A percentile compares a stretch with the other conserved stretches of the same genome.
These are phyloP conservation scores for Drosophila nigromelanica DNA, from an alignment of 1,140 invertebrate species.

Conservation along the genomic window DNA sequence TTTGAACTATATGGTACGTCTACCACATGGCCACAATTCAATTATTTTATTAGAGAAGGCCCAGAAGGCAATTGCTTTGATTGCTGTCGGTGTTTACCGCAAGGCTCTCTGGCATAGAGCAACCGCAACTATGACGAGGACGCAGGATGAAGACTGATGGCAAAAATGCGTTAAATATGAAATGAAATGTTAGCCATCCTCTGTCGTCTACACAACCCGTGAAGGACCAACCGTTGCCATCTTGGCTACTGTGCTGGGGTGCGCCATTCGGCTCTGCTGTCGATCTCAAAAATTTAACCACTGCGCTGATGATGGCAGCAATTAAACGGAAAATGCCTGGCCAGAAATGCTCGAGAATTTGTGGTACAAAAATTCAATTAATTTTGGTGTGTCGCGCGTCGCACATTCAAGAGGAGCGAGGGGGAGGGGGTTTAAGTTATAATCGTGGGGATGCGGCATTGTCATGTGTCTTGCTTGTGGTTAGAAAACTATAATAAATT, in stretches of 20 bases:
- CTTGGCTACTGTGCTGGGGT: background rate
- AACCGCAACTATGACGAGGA: slow-evolving; percentile 64
- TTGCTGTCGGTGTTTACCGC: slow-evolving; percentile 62
- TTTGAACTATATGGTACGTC: slow-evolving; percentile 61
- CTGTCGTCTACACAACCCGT: background rate
- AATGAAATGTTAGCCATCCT: slow-evolving; percentile 35
- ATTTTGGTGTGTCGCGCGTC: slow-evolving; percentile 55
- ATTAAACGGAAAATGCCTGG: slow-evolving; percentile 75
- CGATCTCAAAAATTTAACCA: slow-evolving; percentile 69
- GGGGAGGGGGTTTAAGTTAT: background rate
- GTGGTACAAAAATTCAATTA: slow-evolving; percentile 82
- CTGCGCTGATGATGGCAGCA: slow-evolving; percentile 76
- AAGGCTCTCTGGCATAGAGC: slow-evolving; percentile 26
- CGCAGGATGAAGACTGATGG: slow-evolving; percentile 48
- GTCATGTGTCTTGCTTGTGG: slow-evolving; percentile 62
- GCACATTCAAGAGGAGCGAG: slow-evolving; percentile 29
- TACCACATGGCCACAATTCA: slow-evolving; percentile 76
- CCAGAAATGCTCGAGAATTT: slow-evolving; percentile 76
- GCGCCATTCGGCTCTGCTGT: background rate
- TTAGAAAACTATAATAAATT: slow-evolving; percentile 81
- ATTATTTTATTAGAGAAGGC: slow-evolving; percentile 76
- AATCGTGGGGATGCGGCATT: slow-evolving; percentile 30
- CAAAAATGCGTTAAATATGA: slow-evolving; percentile 71
- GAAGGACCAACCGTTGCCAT: background rate
- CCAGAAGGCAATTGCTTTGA: slow-evolving; percentile 72